phyloP scores from a whole-genome alignment of 1,140 invertebrate genomes.

The Orussus abietinus region DNA sequence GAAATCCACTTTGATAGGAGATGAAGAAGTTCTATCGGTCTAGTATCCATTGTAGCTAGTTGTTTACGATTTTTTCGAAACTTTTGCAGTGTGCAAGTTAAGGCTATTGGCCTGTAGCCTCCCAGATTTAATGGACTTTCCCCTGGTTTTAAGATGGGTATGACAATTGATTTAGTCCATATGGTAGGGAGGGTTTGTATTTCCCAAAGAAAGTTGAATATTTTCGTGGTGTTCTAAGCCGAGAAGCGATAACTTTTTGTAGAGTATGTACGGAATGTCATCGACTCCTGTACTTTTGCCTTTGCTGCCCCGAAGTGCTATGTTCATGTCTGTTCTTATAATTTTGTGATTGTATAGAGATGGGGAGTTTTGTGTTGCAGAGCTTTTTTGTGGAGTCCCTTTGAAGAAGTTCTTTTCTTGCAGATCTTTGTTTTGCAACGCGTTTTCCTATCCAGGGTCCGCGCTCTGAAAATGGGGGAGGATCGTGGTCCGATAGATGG shows the following conservation, averaged over 20 bases:
- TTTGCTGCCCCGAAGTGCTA: neutral
- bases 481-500: too few species aligned
- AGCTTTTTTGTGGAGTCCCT: too few species aligned
- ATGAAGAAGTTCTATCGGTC: slow-evolving; percentile 18
- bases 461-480: too few species aligned
- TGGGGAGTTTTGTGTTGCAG: too few species aligned
- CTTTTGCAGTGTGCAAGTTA: slow-evolving; percentile 25
- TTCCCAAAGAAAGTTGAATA: slow-evolving; percentile 26
- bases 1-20: slow-evolving; percentile 15
- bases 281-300: slow-evolving; percentile 8
- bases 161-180: slow-evolving; percentile 37
- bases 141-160: slow-evolving; percentile 35
- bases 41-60: slow-evolving; percentile 8
- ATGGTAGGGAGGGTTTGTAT: slow-evolving; percentile 20
- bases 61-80: slow-evolving; percentile 25
- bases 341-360: too few species aligned
- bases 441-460: too few species aligned
- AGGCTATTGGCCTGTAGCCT: slow-evolving; percentile 32
- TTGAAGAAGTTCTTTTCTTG: too few species aligned
- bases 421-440: too few species aligned
- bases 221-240: slow-evolving; percentile 16
- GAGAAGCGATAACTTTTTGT: slow-evolving; percentile 22
- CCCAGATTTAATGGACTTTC: slow-evolving; percentile 21
- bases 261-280: slow-evolving; percentile 15
- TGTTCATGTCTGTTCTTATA: neutral